phyloP scores from a whole-genome alignment of 2,113 vertebrate species.

The Jaculus jaculus region DNA sequence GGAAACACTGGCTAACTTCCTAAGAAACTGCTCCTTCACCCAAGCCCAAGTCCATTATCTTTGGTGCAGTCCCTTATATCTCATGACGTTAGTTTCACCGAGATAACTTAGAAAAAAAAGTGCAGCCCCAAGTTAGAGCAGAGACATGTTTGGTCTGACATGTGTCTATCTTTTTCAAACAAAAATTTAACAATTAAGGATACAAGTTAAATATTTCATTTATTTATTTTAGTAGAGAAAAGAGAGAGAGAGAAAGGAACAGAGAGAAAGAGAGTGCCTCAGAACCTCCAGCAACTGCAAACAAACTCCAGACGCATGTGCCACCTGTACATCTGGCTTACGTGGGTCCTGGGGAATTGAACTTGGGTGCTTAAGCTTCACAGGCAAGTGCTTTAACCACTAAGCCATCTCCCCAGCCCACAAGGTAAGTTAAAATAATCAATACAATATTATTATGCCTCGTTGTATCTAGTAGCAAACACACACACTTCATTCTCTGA shows the following conservation, averaged over 20 bases:
- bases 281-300: too few relatives aligned
- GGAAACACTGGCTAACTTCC: not conserved
- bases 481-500: not conserved
- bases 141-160: slow-evolving; percentile 20
- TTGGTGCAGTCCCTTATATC: not conserved
- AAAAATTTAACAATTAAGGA: slow-evolving; percentile 1
- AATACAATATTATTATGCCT: not conserved
- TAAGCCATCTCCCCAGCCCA: too few relatives aligned
- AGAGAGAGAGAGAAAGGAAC: not conserved
- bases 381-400: not conserved
- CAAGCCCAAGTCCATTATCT: slow-evolving; percentile 5
- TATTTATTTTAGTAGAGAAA: not conserved
- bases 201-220: too few relatives aligned
- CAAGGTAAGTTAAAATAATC: not conserved
- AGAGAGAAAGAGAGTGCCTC: too few relatives aligned
- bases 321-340: too few relatives aligned
- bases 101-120: not conserved
- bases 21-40: slow-evolving; percentile 9
- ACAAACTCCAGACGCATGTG: too few relatives aligned
- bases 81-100: not conserved
- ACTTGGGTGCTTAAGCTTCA: too few relatives aligned
- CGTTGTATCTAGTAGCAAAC: not conserved
- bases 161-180: not conserved
- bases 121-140: not conserved
- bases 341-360: too few relatives aligned